phyloP scores from a whole-genome alignment of 2,888 invertebrate species.

The Drosophila setosimentum region DNA sequence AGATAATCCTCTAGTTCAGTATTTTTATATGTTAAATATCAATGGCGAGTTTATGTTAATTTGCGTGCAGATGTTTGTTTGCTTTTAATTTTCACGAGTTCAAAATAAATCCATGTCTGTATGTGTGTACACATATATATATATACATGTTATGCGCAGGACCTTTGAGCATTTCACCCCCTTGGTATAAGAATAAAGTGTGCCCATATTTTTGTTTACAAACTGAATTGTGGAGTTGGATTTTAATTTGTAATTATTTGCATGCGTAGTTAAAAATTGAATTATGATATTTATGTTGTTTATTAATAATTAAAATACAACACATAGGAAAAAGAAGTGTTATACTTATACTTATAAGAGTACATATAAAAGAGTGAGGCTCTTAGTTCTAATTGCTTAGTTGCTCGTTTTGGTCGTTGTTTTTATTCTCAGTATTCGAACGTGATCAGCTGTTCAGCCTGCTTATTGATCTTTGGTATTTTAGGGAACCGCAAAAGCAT shows the following conservation, averaged over 20 bases:
- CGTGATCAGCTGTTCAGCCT: not conserved
- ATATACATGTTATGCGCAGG: slow-evolving; percentile 21
- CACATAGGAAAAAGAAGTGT: not conserved
- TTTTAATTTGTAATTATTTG: not conserved
- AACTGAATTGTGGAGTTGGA: not conserved
- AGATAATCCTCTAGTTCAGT: not conserved
- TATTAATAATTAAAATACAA: not conserved
- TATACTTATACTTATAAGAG: not conserved
- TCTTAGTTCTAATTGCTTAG: not conserved
- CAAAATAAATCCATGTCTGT: slow-evolving; percentile 8
- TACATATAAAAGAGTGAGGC: not conserved
- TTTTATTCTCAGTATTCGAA: not conserved
- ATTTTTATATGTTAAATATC: not conserved
- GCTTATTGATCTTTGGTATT: not conserved
- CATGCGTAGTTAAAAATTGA: not conserved
- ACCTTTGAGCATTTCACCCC: slow-evolving; percentile 18
- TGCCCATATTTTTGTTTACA: slow-evolving; percentile 4
- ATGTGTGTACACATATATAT: not conserved
- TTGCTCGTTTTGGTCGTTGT: not conserved
- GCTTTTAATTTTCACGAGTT: slow-evolving; percentile 5
- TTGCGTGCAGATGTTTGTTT: slow-evolving; percentile 4
- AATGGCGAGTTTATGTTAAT: not conserved
- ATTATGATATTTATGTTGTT: not conserved
- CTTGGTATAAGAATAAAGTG: not conserved
- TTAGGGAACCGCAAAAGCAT: not conserved